These are phyloP conservation scores for Polypterus senegalus DNA, from an alignment of 2,113 vertebrate genomes.

Conservation along the genomic window DNA sequence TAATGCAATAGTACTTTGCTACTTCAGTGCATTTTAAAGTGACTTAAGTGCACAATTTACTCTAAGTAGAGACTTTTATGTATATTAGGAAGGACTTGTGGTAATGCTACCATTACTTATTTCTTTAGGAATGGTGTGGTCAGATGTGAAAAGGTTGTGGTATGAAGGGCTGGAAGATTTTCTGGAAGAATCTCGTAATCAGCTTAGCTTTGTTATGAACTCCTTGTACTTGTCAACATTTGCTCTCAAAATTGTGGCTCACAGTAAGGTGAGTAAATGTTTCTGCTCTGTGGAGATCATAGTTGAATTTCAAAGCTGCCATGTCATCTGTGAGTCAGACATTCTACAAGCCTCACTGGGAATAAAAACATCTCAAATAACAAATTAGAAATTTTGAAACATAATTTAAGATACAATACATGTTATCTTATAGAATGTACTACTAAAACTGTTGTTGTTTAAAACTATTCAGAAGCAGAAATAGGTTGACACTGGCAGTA, in stretches of 20 bases:
- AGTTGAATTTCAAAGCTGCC: background rate
- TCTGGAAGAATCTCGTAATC: constrained; percentile 90
- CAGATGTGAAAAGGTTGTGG: constrained; percentile 93
- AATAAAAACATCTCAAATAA: too few species aligned
- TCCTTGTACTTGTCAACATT: constrained; percentile 93
- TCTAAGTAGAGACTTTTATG: too few species aligned
- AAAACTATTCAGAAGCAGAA: too few species aligned
- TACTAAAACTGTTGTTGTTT: too few species aligned
- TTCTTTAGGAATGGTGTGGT: constrained; percentile 90
- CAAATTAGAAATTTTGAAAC: too few species aligned
- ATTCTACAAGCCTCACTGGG: background rate
- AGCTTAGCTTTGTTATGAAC: constrained; percentile 97
- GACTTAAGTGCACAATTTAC: too few species aligned
- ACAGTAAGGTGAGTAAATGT: constrained; percentile 72
- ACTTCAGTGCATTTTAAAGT: too few species aligned
- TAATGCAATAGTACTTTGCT: too few species aligned
- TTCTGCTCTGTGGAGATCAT: background rate
- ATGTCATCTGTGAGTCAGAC: background rate
- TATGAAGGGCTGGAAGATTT: constrained; percentile 95
- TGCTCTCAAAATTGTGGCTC: constrained; percentile 87
- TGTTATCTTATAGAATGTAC: too few species aligned
- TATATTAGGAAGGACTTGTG: background rate
- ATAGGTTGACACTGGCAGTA: too few species aligned
- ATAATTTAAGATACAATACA: too few species aligned
- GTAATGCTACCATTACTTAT: constrained; percentile 9